Evolutionary conservation across 2,888 invertebrate genomes (phyloP), one percentile per base, ranked within the genome.

Genomic region (Rugalucina vietnamica): DNA sequence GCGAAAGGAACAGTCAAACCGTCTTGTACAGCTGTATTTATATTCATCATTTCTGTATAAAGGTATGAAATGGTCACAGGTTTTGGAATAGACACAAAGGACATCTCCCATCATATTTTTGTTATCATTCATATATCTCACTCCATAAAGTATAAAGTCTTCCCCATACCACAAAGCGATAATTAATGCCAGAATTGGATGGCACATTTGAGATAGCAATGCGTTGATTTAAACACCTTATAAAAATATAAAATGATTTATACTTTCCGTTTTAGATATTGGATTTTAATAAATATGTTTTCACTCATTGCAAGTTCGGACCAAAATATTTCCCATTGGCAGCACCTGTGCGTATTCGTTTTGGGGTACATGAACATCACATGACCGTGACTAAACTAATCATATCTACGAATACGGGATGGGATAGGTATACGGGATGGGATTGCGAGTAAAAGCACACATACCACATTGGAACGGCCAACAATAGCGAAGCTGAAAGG

Each of bases 21-120:
- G 34, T 29, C 8, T 65, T 65, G n/a, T n/a, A n/a, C n/a, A n/a
- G n/a, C n/a, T 65, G 65, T 34, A 34, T 65, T 65, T 10, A 65
- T 34, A 65, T 65, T 24, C 65, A 65, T 65, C 65, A 34, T 65
- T 65, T 65, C 24, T 65, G 29, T 18, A 65, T 65, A 65, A 65
- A 65, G 34, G 3, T 21, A 34, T 65, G 34, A 65, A 65, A 32
- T 14, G 65, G 12, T 12, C 65, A 34, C 65, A 65, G 65, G 29
- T 65, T 65, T 32, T 18, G 65, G 34, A 65, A 29, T n/a, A n/a
- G 34, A 14, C 34, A 34, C 65, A 65, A 65, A 65, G 65, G 65
- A 34, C 32, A 34, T 24, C 8, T 5, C 29, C 65, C 65, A 34
- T 65, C 34, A 65, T 34, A 29, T 3, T 18, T 65, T 32, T 34